phyloP scores from a whole-genome alignment of 2,888 invertebrate genomes.

The Helobdella robusta region DNA sequence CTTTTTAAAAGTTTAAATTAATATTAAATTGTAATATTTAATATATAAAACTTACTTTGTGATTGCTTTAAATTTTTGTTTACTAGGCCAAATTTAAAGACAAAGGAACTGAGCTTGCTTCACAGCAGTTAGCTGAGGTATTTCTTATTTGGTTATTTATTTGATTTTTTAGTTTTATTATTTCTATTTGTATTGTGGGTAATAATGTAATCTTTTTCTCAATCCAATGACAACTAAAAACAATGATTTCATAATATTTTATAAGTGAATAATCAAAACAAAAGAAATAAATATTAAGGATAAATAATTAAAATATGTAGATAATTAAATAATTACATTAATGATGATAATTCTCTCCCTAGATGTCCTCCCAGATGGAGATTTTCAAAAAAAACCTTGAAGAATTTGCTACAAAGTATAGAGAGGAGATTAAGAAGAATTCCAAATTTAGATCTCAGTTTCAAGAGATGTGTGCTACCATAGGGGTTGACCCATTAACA shows the following conservation, averaged over 20 bases:
- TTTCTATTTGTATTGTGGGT: neutral
- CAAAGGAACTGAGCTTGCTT: constrained; percentile 81
- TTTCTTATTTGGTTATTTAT: neutral
- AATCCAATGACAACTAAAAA: neutral
- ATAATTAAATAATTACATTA: neutral
- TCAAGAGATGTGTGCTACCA: constrained; percentile 97
- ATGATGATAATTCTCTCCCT: constrained; percentile 20
- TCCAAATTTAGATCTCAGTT: constrained; percentile 85
- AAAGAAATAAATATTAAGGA: neutral
- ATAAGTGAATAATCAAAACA: neutral
- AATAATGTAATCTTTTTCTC: neutral
- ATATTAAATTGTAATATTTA: neutral
- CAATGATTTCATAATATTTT: neutral
- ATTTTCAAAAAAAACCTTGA: constrained; percentile 81
- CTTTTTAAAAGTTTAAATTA: neutral
- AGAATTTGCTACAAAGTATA: constrained; percentile 89
- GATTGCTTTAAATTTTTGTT: neutral
- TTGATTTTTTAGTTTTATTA: too few relatives aligned
- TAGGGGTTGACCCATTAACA: constrained; percentile 94
- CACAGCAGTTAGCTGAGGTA: constrained; percentile 74
- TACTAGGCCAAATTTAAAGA: constrained; percentile 76
- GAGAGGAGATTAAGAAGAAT: constrained; percentile 85
- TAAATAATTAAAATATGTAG: neutral
- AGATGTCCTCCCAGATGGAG: constrained; percentile 80
- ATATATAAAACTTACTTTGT: neutral